Evolutionary conservation across 2,797 vertebrate species (phyloP).

Genomic region (Squalus acanthias): DNA sequence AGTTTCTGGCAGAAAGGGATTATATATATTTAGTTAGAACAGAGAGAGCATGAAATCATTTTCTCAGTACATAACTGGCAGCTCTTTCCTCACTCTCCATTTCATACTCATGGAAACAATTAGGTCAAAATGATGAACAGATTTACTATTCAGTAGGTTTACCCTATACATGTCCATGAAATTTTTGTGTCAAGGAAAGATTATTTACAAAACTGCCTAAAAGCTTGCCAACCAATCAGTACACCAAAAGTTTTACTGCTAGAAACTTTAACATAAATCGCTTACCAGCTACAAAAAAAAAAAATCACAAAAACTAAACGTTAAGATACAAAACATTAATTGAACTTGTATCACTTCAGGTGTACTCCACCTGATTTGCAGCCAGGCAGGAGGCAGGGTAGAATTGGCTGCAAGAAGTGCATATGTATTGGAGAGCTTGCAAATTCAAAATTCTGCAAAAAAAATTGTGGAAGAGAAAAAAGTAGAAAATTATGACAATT

Average conservation of each 20-base stretch:
- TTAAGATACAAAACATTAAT: neutral
- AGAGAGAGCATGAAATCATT: slow-evolving; percentile 22
- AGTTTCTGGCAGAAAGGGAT: slow-evolving; percentile 58
- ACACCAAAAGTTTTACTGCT: neutral
- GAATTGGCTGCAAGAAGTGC: neutral
- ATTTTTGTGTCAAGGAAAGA: neutral
- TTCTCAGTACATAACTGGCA: neutral
- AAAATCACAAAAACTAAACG: neutral
- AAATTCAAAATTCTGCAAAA: neutral
- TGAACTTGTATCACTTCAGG: neutral
- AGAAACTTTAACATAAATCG: neutral
- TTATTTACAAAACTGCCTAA: neutral
- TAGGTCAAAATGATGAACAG: neutral
- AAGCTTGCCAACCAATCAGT: neutral
- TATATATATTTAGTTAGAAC: slow-evolving; percentile 40
- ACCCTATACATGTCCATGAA: neutral
- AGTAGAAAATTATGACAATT: neutral
- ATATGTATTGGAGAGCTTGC: neutral
- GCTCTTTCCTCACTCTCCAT: neutral
- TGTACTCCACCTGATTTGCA: neutral
- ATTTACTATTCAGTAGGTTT: neutral
- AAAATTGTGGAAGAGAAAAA: neutral
- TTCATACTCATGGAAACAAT: neutral
- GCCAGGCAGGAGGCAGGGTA: neutral
- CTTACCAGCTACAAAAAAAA: neutral